phyloP scores from a whole-genome alignment of 2,113 vertebrate genomes.

The Cynocephalus volans region DNA sequence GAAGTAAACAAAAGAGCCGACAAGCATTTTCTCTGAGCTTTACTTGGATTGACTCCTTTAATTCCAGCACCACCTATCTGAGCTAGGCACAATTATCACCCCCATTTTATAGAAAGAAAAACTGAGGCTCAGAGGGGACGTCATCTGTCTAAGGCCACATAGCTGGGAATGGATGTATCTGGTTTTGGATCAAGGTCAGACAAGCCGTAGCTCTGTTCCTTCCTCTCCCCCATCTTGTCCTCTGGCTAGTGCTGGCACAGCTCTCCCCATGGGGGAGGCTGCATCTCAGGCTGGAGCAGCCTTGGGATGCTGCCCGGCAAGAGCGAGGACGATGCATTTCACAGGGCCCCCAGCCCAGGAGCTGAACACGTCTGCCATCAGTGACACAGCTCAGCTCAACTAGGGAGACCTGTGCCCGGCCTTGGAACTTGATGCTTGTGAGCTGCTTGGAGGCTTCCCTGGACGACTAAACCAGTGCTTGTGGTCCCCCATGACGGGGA shows the following conservation, averaged over 20 bases:
- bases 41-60: not conserved
- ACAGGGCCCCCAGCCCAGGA: accelerated
- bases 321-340: not conserved
- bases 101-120: not conserved
- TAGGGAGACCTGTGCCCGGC: accelerated
- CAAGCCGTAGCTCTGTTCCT: accelerated
- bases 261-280: not conserved
- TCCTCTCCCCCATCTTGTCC: accelerated
- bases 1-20: not conserved
- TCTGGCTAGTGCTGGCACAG: not conserved
- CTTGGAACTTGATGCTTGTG: not conserved
- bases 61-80: not conserved
- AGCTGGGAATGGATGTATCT: accelerated
- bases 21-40: not conserved
- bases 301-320: not conserved
- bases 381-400: not conserved
- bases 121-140: not conserved
- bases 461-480: not conserved
- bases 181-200: not conserved
- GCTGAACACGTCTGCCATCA: accelerated
- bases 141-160: accelerated
- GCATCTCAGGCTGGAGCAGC: not conserved
- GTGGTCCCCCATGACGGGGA: accelerated
- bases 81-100: not conserved
- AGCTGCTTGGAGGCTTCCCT: not conserved